Evolutionary conservation across 2,113 vertebrate genomes (phyloP), one percentile per base, ranked within the genome.

Genomic region (Hyperopisus bebe): DNA sequence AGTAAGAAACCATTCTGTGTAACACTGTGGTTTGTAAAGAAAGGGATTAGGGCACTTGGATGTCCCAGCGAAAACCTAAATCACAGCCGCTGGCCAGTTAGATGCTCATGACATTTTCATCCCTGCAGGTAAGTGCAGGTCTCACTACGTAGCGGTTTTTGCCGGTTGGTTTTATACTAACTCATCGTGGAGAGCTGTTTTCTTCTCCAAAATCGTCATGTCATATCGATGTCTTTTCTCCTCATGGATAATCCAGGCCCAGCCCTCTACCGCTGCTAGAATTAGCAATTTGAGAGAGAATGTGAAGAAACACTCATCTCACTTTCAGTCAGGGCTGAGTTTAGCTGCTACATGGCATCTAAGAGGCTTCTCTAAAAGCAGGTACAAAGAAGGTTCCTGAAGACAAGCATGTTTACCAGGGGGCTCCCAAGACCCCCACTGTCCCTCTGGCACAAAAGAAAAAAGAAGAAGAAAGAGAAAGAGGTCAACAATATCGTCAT

Each of bases 401-500:
- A 90, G 92, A 93, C 95, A 95, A 96, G 95, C 94, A 95, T 96
- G 95, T 96, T 96, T 97, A 96, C 94, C 93, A 94, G 27, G 50
- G 8, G 39, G 92, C 95, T 91, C 94, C 93, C 91, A 91, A 93
- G 94, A 87, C 93, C 94, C 94, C 92, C 94, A 95, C 95, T 94
- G 94, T 95, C 92, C 94, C 21, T 94, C 94, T 44, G 51, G 48
- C 53, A 47, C 46, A 83, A 31, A 66, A 42, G 35, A 88, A 58
- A 50, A 48, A 62, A 58, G n/a, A 58, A 88, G 46, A 88, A 88
- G 55, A 88, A 58, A 19, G 35, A 51, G 31, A 53, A 55, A 44
- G 39, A 97, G 96, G 96, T 97, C 96, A 96, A 94, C 94, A 94
- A 95, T 93, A 94, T 94, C 95, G 95, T 95, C 95, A 97, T 96